Conservation (phyloP, 2,797 vertebrate genomes). For the Gymnoscopelus microlampas region DNA sequence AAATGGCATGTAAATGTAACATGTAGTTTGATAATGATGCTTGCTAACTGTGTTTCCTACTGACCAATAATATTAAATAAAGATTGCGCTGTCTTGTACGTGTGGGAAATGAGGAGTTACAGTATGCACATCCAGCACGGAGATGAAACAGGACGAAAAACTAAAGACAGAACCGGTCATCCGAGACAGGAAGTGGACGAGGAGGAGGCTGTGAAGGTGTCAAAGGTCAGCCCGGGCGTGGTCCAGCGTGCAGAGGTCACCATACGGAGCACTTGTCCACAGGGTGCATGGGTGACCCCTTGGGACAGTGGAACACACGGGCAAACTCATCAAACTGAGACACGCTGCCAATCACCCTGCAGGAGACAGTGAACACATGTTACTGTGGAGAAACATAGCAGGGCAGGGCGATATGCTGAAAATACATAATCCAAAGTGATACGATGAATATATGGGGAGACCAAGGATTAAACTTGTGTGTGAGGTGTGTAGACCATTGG, state of each 20-base stretch:
- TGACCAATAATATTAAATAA: neutral
- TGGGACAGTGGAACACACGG: conserved; percentile 95
- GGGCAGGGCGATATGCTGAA: no score
- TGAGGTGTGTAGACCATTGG: no score
- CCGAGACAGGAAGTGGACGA: neutral
- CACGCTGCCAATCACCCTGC: conserved; percentile 95
- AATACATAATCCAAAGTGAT: no score
- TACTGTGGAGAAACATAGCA: neutral
- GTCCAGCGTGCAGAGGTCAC: conserved; percentile 78
- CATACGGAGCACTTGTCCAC: conserved; percentile 93
- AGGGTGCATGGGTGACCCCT: conserved; percentile 94
- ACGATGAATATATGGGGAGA: no score
- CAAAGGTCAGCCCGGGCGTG: neutral
- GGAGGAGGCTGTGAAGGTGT: conserved; percentile 3
- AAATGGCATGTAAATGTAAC: conserved; percentile 53
- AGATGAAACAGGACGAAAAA: neutral
- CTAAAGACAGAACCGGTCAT: conserved; percentile 2
- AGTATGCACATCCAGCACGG: no score
- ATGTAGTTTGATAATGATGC: conserved; percentile 23
- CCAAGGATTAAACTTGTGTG: no score
- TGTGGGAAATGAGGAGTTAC: no score
- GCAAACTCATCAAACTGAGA: conserved; percentile 98
- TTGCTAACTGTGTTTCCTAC: neutral
- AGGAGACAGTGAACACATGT: neutral
- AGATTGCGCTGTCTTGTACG: no score